Evolutionary conservation across 2,113 vertebrate genomes (phyloP).

Genomic region (Sapajus apella): DNA sequence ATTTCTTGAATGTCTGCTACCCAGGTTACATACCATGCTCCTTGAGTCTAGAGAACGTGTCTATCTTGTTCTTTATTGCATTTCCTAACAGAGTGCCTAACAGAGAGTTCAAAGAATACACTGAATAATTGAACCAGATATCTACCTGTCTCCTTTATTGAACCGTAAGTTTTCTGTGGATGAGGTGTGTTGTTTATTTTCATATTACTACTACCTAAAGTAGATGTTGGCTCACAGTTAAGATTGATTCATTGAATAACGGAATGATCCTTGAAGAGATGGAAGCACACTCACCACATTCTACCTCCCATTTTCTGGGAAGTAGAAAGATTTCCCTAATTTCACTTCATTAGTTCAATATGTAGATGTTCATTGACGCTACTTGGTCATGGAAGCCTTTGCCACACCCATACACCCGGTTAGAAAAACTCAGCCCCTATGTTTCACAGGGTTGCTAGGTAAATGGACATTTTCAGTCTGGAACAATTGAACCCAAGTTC

Average conservation of each 20-base stretch:
- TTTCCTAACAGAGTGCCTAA: neutral
- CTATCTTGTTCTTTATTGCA: neutral
- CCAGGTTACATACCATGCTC: neutral
- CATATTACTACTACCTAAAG: neutral
- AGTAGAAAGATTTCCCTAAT: neutral
- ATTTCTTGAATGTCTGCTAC: neutral
- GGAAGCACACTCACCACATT: neutral
- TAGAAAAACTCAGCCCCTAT: neutral
- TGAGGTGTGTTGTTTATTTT: neutral
- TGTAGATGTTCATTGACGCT: neutral
- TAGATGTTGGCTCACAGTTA: neutral
- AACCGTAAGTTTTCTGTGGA: neutral
- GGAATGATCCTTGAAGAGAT: neutral
- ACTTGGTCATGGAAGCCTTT: neutral
- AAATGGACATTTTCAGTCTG: neutral
- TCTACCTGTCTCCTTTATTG: neutral
- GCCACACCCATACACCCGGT: neutral
- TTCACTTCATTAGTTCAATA: neutral
- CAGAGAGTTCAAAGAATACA: neutral
- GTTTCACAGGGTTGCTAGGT: neutral
- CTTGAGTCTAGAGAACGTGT: neutral
- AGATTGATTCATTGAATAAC: neutral
- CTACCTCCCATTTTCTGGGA: neutral
- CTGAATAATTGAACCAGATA: neutral
- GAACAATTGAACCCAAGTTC: neutral